These are phyloP conservation scores for Euwallacea fornicatus DNA, from an alignment of 1,140 invertebrate genomes.

Conservation along the genomic window DNA sequence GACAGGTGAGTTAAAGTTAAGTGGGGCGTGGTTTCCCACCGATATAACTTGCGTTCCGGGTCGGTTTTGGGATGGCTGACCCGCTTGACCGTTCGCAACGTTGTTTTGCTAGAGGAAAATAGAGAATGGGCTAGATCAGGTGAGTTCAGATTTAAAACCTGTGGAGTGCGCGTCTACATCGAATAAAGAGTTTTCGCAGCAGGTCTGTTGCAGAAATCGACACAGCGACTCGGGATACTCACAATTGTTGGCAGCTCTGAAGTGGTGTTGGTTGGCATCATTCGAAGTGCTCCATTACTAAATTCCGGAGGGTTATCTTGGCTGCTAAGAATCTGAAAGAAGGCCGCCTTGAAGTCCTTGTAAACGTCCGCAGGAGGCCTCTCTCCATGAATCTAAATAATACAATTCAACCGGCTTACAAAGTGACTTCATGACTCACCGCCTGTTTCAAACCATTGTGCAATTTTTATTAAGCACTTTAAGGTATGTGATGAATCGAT, in stretches of 20 bases:
- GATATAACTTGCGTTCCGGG: constrained; percentile 50
- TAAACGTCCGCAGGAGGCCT: constrained; percentile 80
- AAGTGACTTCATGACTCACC: too few species aligned
- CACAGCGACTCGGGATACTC: constrained; percentile 31
- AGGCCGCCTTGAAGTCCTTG: constrained; percentile 72
- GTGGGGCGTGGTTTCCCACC: constrained; percentile 49
- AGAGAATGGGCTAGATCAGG: not conserved
- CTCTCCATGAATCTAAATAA: constrained; percentile 75
- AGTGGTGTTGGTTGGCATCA: constrained; percentile 54
- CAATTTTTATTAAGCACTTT: too few species aligned
- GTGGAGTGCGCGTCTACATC: too few species aligned
- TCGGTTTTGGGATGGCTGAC: constrained; percentile 26
- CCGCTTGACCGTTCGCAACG: constrained; percentile 1
- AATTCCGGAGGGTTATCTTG: constrained; percentile 65
- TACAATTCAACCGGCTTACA: not conserved
- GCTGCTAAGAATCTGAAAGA: constrained; percentile 70
- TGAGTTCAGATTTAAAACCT: not conserved
- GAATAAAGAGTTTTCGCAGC: too few species aligned
- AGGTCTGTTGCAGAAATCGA: too few species aligned
- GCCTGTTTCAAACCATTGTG: too few species aligned
- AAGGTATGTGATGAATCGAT: too few species aligned
- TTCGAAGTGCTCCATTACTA: constrained; percentile 41
- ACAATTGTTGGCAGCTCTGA: constrained; percentile 50
- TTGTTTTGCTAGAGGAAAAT: constrained; percentile 1
- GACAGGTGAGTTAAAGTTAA: constrained; percentile 45